These are phyloP conservation scores for Cylas formicarius DNA, from an alignment of 1,140 invertebrate genomes.

Conservation along the genomic window DNA sequence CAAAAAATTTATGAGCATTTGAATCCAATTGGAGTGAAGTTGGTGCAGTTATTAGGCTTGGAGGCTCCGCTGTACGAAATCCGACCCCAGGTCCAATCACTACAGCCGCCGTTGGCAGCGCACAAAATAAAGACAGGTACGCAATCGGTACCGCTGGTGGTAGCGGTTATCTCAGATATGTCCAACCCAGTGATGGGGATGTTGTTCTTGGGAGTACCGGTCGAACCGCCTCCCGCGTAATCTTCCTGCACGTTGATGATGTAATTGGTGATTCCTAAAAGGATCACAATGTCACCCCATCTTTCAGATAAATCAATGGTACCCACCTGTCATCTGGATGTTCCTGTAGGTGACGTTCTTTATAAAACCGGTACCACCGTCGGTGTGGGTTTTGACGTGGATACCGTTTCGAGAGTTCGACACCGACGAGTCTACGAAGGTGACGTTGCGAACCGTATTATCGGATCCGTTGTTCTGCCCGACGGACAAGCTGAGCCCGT, in stretches of 20 bases:
- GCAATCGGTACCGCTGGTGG: constrained; percentile 12
- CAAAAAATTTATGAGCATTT: constrained; percentile 16
- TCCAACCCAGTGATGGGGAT: constrained; percentile 20
- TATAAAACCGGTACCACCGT: constrained; percentile 13
- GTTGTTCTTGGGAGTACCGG: constrained; percentile 15
- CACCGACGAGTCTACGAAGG: too few relatives aligned
- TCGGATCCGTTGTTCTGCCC: not conserved
- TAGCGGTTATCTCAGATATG: constrained; percentile 5
- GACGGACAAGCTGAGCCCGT: not conserved
- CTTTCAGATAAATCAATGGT: too few relatives aligned
- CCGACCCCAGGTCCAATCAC: constrained; percentile 15
- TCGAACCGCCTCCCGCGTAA: constrained; percentile 16
- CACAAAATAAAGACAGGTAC: constrained; percentile 20
- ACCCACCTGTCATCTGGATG: constrained; percentile 18
- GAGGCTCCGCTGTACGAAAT: constrained; percentile 10
- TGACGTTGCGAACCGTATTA: too few relatives aligned
- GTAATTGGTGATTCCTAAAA: constrained; percentile 18
- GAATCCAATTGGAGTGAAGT: constrained; percentile 11
- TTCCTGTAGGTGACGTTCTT: constrained; percentile 17
- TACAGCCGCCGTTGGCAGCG: constrained; percentile 12
- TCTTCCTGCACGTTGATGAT: constrained; percentile 22
- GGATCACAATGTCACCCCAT: too few relatives aligned
- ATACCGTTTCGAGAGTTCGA: too few relatives aligned
- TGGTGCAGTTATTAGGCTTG: constrained; percentile 13
- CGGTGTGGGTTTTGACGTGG: constrained; percentile 20